Conservation (phyloP, 2,113 vertebrate genomes). For the Silurus meridionalis region DNA sequence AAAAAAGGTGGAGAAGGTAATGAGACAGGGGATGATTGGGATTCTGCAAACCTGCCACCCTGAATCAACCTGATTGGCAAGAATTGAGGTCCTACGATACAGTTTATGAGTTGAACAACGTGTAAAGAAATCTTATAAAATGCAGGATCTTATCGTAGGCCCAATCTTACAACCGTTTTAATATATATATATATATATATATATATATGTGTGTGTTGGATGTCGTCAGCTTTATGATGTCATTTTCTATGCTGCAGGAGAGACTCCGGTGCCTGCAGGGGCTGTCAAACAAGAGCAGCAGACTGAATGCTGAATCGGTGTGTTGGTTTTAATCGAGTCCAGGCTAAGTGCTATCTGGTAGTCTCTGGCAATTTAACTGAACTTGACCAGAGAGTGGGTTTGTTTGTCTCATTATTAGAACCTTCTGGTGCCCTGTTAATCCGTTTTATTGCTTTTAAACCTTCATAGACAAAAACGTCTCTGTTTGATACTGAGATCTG, state of each 20-base stretch:
- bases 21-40: neutral
- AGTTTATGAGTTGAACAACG: neutral
- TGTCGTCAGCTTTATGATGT: no score
- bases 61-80: neutral
- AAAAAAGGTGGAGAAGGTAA: neutral
- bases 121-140: neutral
- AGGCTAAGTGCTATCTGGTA: conserved; percentile 4
- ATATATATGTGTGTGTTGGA: no score
- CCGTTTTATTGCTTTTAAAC: conserved; percentile 11
- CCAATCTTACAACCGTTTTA: no score
- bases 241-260: neutral
- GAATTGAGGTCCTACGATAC: no score
- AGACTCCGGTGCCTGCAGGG: neutral
- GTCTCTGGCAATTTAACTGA: conserved; percentile 22
- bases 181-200: neutral
- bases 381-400: conserved; percentile 9
- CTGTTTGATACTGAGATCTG: neutral
- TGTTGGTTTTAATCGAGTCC: conserved; percentile 10
- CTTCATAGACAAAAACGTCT: neutral
- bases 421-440: conserved; percentile 30
- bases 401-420: conserved; percentile 7
- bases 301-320: conserved; percentile 14
- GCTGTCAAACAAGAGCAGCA: neutral
- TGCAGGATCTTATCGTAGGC: neutral
- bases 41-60: neutral